Percentiles rank a stretch among this genome's conserved stretches.
Evolutionary conservation across 2,888 invertebrate species (phyloP).

Genomic region (Hypselothyrea guttata): DNA sequence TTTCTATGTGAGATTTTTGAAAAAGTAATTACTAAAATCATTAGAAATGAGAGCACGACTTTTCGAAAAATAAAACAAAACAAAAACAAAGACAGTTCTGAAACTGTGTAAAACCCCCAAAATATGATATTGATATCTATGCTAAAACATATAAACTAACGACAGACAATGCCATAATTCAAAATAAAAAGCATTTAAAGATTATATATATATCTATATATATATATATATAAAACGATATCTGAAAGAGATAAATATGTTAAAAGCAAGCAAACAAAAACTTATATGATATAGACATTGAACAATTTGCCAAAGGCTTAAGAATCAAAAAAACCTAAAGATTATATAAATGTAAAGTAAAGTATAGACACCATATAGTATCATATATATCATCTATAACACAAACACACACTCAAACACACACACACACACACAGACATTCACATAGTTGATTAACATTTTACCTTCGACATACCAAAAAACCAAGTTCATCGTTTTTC

Average conservation of each 20-base stretch:
- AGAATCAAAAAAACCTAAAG: slow-evolving; percentile 62
- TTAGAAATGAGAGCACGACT: slow-evolving; percentile 73
- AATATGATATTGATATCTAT: slow-evolving; percentile 12
- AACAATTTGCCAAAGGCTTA: slow-evolving; percentile 77
- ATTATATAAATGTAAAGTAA: slow-evolving; percentile 28
- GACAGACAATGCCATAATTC: slow-evolving; percentile 72
- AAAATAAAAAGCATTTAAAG: slow-evolving; percentile 75
- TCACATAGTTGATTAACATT: slow-evolving; percentile 60
- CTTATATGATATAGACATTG: slow-evolving; percentile 66
- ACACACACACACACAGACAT: slow-evolving; percentile 27
- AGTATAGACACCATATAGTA: slow-evolving; percentile 29
- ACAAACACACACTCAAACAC: slow-evolving; percentile 17
- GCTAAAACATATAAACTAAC: slow-evolving; percentile 25
- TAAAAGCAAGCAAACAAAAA: slow-evolving; percentile 63
- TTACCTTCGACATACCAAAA: slow-evolving; percentile 66
- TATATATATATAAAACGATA: slow-evolving; percentile 13
- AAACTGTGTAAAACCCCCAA: slow-evolving; percentile 66
- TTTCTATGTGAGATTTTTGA: slow-evolving; percentile 71
- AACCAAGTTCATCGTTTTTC: slow-evolving; percentile 29
- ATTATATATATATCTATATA: slow-evolving; percentile 28
- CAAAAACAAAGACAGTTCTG: slow-evolving; percentile 64
- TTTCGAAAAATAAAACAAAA: no score
- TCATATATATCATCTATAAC: slow-evolving; percentile 38
- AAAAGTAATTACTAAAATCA: slow-evolving; percentile 72
- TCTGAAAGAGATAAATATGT: slow-evolving; percentile 50